Evolutionary conservation across 2,888 invertebrate genomes (phyloP).

Genomic region (Nasonia oneida): DNA sequence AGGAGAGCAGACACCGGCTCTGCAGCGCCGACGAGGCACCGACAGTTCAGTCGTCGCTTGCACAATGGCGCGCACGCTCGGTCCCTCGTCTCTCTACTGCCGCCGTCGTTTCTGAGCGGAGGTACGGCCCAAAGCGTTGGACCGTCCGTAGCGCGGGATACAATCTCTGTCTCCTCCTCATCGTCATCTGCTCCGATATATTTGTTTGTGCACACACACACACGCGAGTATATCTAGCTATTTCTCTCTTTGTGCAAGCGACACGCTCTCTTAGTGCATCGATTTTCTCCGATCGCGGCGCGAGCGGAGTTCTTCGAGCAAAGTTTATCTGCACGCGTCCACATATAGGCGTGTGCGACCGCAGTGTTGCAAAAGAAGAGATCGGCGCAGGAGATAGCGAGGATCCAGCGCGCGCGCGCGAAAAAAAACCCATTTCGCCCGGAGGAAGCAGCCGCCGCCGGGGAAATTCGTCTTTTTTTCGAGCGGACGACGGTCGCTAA

Average conservation of each 20-base stretch:
- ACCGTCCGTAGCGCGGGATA: slow-evolving; percentile 74
- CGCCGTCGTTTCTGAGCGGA: slow-evolving; percentile 78
- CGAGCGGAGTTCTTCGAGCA: slow-evolving; percentile 3
- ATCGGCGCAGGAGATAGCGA: not conserved
- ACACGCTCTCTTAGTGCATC: not conserved
- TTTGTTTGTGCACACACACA: not conserved
- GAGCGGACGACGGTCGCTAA: slow-evolving; percentile 68
- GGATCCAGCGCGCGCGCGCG: slow-evolving; percentile 57
- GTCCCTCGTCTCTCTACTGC: slow-evolving; percentile 67
- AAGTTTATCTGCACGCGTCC: not conserved
- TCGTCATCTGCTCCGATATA: not conserved
- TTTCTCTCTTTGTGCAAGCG: slow-evolving; percentile 12
- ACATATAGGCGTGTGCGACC: not conserved
- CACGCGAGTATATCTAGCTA: not conserved
- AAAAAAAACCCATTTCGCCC: slow-evolving; percentile 64
- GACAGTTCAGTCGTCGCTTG: slow-evolving; percentile 73
- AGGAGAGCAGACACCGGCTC: slow-evolving; percentile 35
- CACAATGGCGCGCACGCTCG: slow-evolving; percentile 76
- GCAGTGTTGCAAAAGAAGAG: not conserved
- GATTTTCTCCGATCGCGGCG: slow-evolving; percentile 57
- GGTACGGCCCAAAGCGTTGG: slow-evolving; percentile 75
- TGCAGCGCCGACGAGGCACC: not conserved
- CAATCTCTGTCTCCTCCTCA: slow-evolving; percentile 61
- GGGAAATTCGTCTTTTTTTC: slow-evolving; percentile 64
- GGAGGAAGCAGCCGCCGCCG: slow-evolving; percentile 23